Evolutionary conservation across 2,113 vertebrate genomes (phyloP), one percentile per base, ranked within the genome.

Genomic region (Pelecanoides urinatrix): DNA sequence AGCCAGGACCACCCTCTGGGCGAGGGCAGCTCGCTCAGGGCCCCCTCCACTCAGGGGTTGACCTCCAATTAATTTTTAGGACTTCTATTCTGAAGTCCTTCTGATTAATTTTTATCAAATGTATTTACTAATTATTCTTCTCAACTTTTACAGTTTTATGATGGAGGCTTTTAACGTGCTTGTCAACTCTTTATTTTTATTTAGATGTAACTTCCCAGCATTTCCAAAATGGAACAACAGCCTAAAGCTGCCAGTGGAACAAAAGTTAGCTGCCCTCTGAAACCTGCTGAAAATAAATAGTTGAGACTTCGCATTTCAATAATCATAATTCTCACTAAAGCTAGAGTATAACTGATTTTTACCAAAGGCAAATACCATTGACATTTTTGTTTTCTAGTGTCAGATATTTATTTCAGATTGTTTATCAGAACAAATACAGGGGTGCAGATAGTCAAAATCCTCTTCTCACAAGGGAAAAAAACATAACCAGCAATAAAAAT

Each of bases 41-140:
- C 26, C n/a, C 32, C 1, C 0, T 55, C 36, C 10, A 2, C 29
- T 38, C 1, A 1, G 4, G 6, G 4, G 32, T 42, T 88, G 45
- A 34, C 40, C n/a, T 86, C 36, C 3, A 2, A 34, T 67, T 79
- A 50, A 17, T n/a, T 85, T 68, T 50, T 47, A 76, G 14, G 9
- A 50, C 17, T 79, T 92, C 1, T 38, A 34, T 85, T 63, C 49
- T 47, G 8, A 78, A 89, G 14, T 26, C 23, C 4, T 86, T 76
- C 10, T 19, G 47, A 55, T 71, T 74, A 17, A n/a, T 71, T 92
- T 90, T 79, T 89, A 34, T 94, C 32, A 50, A 58, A 32, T 62
- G 2, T 58, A 50, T 83, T 82, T 79, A 34, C 30, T 67, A 80
- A 59, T 74, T 70, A 15, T 20, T 86, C 5, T 88, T 90, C 47